Base-by-base conservation (phyloP, 2,888 invertebrate genomes). In the Lagria hirta region DNA sequence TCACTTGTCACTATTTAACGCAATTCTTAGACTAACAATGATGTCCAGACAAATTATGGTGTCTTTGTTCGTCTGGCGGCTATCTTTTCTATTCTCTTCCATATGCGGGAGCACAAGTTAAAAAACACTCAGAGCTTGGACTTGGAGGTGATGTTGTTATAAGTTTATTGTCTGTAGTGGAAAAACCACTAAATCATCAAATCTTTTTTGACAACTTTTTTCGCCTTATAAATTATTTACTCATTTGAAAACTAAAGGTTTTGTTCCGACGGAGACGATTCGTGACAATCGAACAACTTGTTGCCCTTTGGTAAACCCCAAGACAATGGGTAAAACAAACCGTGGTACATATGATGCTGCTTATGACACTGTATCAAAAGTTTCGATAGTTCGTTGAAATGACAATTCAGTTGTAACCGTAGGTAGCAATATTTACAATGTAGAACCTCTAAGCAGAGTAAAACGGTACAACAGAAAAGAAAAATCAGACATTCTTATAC, bases 11-110 rank as follows among this genome's bases (percentile, higher is more conserved):
- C n/a, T n/a, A n/a, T n/a, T n/a, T n/a, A n/a, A n/a, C n/a, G n/a
- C n/a, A n/a, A n/a, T n/a, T n/a, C n/a, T n/a, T n/a, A n/a, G n/a
- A n/a, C n/a, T n/a, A n/a, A n/a, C n/a, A n/a, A n/a, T n/a, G n/a
- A n/a, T n/a, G n/a, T n/a, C n/a, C n/a, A n/a, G n/a, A n/a, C n/a
- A 61, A 61, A 35, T 11, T 55, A 17, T 61, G 60, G 60, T 55
- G 53, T 27, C 36, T 60, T 5, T 57, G 55, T 42, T 55, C 54
- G 6, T 48, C 55, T 18, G 46, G 48, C 41, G 57, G 57, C 21
- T 61, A 55, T 30, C 43, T 53, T 11, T 62, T 49, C 35, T 18
- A 54, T 30, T 60, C 52, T 43, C 7, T 54, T 14, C 54, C 56
- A 21, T 63, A 61, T 43, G 54, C 43, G 32, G 55, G 58, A 16